Conservation (phyloP, 2,888 invertebrate species). For the Rhingia rostrata region DNA sequence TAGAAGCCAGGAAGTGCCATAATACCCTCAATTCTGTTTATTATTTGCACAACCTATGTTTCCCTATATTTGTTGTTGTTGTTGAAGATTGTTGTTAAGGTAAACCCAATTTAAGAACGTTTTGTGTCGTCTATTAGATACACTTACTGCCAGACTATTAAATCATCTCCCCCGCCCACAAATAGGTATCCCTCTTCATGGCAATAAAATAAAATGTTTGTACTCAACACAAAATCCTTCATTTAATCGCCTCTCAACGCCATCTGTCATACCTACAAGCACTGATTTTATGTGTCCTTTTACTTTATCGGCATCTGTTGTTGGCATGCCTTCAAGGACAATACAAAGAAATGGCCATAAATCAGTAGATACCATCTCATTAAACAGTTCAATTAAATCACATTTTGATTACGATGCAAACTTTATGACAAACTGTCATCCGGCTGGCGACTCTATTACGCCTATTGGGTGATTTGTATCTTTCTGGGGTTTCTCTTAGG, state of each 20-base stretch:
- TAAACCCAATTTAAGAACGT: not conserved
- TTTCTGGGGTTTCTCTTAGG: not conserved
- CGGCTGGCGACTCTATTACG: conserved; percentile 49
- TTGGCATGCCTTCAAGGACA: conserved; percentile 27
- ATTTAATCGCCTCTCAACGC: conserved; percentile 38
- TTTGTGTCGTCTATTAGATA: conserved; percentile 9
- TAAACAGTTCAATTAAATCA: conserved; percentile 56
- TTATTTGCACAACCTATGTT: too few relatives aligned
- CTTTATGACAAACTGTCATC: conserved; percentile 58
- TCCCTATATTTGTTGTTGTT: too few relatives aligned
- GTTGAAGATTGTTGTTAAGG: not conserved
- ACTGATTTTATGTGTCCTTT: conserved; percentile 23
- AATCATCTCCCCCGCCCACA: not conserved
- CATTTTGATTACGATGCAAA: conserved; percentile 49
- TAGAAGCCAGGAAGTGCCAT: too few relatives aligned
- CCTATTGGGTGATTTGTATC: conserved; percentile 31
- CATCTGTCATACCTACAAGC: conserved; percentile 22
- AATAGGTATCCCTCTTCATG: conserved; percentile 1
- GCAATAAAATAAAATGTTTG: conserved; percentile 32
- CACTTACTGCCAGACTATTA: not conserved
- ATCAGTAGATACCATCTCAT: conserved; percentile 59
- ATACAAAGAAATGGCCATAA: conserved; percentile 28
- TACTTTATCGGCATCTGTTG: conserved; percentile 46
- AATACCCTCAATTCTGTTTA: too few relatives aligned
- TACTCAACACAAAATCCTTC: conserved; percentile 21